These are phyloP conservation scores for Acanthacorydalis orientalis DNA, from an alignment of 2,888 invertebrate genomes.

Conservation along the genomic window DNA sequence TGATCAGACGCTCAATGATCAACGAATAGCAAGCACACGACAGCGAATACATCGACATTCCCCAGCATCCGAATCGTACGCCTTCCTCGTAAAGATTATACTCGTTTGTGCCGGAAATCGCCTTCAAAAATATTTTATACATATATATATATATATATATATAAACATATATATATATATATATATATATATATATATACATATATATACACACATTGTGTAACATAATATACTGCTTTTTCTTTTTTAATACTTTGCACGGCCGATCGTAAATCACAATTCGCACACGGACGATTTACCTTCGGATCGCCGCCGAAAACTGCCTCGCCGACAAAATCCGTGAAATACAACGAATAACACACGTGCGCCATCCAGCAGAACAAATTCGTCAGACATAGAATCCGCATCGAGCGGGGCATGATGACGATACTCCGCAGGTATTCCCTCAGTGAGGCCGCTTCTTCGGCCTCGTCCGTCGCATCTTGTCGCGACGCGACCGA, in stretches of 20 bases:
- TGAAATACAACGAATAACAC: conserved; percentile 91
- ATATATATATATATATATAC: too few relatives aligned
- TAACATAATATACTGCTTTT: too few relatives aligned
- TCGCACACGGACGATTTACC: conserved; percentile 37
- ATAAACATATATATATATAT: too few relatives aligned
- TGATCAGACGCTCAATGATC: conserved; percentile 72
- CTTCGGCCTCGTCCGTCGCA: background rate
- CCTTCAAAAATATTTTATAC: too few relatives aligned
- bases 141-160: too few relatives aligned
- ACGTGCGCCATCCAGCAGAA: conserved; percentile 99
- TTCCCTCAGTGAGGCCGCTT: conserved; percentile 37
- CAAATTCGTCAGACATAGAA: conserved; percentile 82
- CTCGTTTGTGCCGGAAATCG: conserved; percentile 6
- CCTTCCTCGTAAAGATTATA: conserved; percentile 72
- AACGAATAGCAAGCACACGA: conserved; percentile 88
- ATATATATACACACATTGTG: too few relatives aligned
- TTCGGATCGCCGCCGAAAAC: conserved; percentile 79
- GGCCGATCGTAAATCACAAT: too few relatives aligned
- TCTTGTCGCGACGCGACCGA: conserved; percentile 1
- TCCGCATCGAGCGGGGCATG: conserved; percentile 75
- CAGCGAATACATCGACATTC: conserved; percentile 91
- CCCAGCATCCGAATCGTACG: conserved; percentile 89
- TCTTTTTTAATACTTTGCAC: too few relatives aligned
- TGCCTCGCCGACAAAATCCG: conserved; percentile 87
- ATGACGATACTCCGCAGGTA: conserved; percentile 80